Evolutionary conservation across 2,888 invertebrate genomes (phyloP), one percentile per base, ranked within the genome.

Genomic region (Malthinus seriepunctatus): DNA sequence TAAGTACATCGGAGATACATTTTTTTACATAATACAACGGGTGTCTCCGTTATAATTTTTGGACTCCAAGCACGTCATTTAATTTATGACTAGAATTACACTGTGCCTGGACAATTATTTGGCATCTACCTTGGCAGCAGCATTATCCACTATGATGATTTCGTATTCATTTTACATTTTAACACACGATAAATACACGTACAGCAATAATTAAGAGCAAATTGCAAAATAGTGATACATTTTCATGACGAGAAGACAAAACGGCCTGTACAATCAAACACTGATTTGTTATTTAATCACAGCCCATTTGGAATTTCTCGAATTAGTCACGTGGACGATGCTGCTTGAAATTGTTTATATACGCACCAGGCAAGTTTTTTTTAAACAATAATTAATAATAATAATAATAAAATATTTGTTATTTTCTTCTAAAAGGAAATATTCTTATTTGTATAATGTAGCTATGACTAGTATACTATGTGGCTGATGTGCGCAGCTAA

Each of bases 281-380:
- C 82, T 83, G 84, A 84, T 83, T 79, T 78, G 80, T 80, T 79
- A 78, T 78, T 85, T 84, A 86, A 86, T 88, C 88, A 88, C 88
- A 88, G 88, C 88, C 88, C 87, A 85, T 85, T 87, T 88, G 88
- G 87, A 88, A 87, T 87, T 87, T 86, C 79, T 81, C 80, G 79
- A 78, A 77, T 74, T 63, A 68, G 66, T 66, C 70, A 72, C 70
- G 72, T 68, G 64, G 67, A 69, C 68, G 64, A 67, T 68, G 68
- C 70, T 67, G 68, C 59, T 56, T 56, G 42, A 51, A 54, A 54
- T 51, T 52, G 56, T 55, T 34, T 35, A 34, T 50, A 62, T 50
- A 56, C 14, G 23, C 46, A 47, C 62, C 59, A 62, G 59, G 59
- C 53, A 56, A 54, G 58, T 62, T 49, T 56, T 32, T 50, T 50